A percentile compares a stretch with the other conserved stretches of the same genome.
These are phyloP conservation scores for Drosophila bipectinata DNA, from an alignment of 1,140 invertebrate genomes.

Conservation along the genomic window DNA sequence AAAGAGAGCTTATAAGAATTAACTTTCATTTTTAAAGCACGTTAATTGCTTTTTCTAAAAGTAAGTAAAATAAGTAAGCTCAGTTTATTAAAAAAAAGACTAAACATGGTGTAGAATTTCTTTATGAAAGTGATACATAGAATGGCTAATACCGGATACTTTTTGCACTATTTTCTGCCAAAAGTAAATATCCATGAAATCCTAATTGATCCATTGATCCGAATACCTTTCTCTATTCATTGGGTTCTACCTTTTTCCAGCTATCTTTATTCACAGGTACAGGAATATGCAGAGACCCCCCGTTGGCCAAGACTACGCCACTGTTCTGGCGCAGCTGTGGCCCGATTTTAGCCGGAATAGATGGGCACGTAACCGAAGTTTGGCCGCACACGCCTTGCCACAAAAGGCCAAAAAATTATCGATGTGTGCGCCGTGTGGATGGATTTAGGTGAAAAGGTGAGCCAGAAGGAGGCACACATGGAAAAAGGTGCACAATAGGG, in stretches of 20 bases:
- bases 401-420: conserved; percentile 64
- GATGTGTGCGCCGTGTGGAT: conserved; percentile 14
- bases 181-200: conserved; percentile 1
- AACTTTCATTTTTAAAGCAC: too few species aligned
- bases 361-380: conserved; percentile 73
- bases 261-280: conserved; percentile 9
- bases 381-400: conserved; percentile 70
- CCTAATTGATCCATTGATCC: background rate
- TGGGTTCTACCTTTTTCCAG: background rate
- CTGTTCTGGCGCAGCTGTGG: conserved; percentile 61
- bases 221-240: background rate
- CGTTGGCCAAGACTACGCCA: conserved; percentile 34
- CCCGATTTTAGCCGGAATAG: conserved; percentile 61
- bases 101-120: background rate
- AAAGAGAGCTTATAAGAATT: too few species aligned
- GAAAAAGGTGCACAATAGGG: conserved; percentile 25
- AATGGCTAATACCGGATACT: background rate
- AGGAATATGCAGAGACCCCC: conserved; percentile 20
- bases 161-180: background rate
- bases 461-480: conserved; percentile 37
- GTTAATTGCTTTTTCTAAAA: too few species aligned
- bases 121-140: background rate
- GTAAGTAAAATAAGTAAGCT: too few species aligned
- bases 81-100: too few species aligned
- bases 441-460: conserved; percentile 58